Conservation (phyloP, 2,888 invertebrate species). For the Mayetiola destructor region DNA sequence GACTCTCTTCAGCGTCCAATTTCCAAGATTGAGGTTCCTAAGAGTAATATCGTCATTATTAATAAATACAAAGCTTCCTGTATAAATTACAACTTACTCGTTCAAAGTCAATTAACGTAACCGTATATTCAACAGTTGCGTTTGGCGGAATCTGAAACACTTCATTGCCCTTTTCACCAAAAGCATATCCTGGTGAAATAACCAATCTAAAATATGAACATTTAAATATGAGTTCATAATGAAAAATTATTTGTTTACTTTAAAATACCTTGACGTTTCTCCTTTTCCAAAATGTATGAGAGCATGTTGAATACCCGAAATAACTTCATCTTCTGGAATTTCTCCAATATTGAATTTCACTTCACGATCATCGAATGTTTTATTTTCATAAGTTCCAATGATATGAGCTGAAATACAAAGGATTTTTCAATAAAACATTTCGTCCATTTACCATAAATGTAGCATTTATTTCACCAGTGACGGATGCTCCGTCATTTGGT, state of each 20-base stretch:
- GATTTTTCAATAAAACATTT: constrained; percentile 14
- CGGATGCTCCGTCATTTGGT: constrained; percentile 70
- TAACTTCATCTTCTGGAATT: constrained; percentile 56
- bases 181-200: constrained; percentile 66
- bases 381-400: constrained; percentile 25
- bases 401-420: constrained; percentile 24
- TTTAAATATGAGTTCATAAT: not conserved
- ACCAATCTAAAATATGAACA: constrained; percentile 36
- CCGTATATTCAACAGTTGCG: constrained; percentile 61
- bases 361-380: constrained; percentile 53
- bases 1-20: constrained; percentile 59
- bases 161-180: constrained; percentile 52
- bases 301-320: constrained; percentile 70
- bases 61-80: too few relatives aligned
- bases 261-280: constrained; percentile 50
- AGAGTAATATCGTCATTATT: constrained; percentile 19
- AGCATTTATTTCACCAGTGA: constrained; percentile 49
- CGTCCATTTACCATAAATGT: not conserved
- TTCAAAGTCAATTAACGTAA: constrained; percentile 73
- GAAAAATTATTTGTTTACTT: too few relatives aligned
- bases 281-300: constrained; percentile 64
- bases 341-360: constrained; percentile 76
- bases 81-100: constrained; percentile 38
- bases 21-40: constrained; percentile 69
- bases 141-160: constrained; percentile 64